Conservation (phyloP, 2,888 invertebrate genomes). For the Leptura quadrifasciata region DNA sequence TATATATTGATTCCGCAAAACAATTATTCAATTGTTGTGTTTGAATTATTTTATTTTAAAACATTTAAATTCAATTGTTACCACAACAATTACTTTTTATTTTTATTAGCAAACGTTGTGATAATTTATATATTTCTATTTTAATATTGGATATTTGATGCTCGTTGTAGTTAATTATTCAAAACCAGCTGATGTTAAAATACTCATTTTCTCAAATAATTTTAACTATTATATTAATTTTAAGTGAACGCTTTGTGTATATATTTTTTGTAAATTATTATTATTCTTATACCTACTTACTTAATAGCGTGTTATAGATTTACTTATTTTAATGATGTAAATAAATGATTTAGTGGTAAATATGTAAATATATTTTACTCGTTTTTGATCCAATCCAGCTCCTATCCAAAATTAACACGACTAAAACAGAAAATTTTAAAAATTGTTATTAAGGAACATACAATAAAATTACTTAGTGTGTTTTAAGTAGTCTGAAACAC, state of each 20-base stretch:
- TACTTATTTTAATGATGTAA: constrained; percentile 34
- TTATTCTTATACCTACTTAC: not conserved
- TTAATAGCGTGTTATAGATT: constrained; percentile 17
- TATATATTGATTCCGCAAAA: constrained; percentile 6
- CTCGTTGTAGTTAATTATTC: constrained; percentile 27
- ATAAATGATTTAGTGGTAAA: constrained; percentile 32
- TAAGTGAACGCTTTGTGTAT: constrained; percentile 23
- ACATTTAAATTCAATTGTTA: constrained; percentile 18
- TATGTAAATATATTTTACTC: not conserved
- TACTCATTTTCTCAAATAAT: constrained; percentile 26
- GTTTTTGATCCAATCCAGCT: too few relatives aligned
- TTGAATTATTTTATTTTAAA: constrained; percentile 27
- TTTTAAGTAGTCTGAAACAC: too few relatives aligned
- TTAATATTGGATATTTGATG: constrained; percentile 17
- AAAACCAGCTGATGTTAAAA: constrained; percentile 38
- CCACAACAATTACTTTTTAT: constrained; percentile 20
- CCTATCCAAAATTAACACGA: too few relatives aligned
- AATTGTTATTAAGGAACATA: too few relatives aligned
- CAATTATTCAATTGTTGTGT: constrained; percentile 1
- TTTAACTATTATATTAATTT: constrained; percentile 17
- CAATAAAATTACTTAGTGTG: too few relatives aligned
- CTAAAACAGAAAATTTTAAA: too few relatives aligned
- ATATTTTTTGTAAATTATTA: constrained; percentile 37
- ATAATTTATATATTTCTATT: constrained; percentile 24
- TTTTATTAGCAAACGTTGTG: constrained; percentile 27